A percentile compares a stretch with the other conserved stretches of the same genome.
Evolutionary conservation across 2,113 vertebrate species (phyloP).

Genomic region (Polypterus senegalus): DNA sequence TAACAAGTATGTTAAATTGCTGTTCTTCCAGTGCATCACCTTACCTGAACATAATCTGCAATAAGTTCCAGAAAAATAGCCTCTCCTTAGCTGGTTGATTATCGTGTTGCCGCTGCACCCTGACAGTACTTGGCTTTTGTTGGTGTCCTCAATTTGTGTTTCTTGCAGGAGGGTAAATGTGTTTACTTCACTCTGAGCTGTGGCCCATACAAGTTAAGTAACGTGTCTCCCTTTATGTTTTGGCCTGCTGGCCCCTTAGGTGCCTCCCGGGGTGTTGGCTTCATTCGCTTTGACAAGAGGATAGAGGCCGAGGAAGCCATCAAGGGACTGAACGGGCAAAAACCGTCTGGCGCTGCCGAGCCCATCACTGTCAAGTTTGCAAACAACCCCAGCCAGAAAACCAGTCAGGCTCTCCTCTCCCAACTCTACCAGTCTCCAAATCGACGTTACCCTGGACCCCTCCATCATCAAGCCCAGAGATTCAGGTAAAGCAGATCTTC

Average conservation of each 20-base stretch:
- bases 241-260: conserved; percentile 71
- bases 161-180: neutral
- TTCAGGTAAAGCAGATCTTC: conserved; percentile 75
- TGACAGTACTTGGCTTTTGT: neutral
- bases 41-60: no score
- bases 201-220: conserved; percentile 31
- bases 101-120: no score
- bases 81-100: no score
- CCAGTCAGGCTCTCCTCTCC: conserved; percentile 96
- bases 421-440: conserved; percentile 98
- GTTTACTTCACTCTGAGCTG: neutral
- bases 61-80: no score
- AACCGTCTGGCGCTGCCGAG: conserved; percentile 94
- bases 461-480: conserved; percentile 98
- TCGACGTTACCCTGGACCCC: conserved; percentile 92
- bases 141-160: conserved; percentile 13
- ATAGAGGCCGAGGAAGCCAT: conserved; percentile 99
- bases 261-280: conserved; percentile 96
- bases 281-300: conserved; percentile 99
- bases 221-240: conserved; percentile 39
- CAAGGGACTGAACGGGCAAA: conserved; percentile 98
- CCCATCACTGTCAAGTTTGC: conserved; percentile 99
- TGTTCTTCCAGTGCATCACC: no score
- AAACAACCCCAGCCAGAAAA: conserved; percentile 99
- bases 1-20: no score